Conservation (phyloP, 1,140 invertebrate genomes). For the Nasonia giraulti region DNA sequence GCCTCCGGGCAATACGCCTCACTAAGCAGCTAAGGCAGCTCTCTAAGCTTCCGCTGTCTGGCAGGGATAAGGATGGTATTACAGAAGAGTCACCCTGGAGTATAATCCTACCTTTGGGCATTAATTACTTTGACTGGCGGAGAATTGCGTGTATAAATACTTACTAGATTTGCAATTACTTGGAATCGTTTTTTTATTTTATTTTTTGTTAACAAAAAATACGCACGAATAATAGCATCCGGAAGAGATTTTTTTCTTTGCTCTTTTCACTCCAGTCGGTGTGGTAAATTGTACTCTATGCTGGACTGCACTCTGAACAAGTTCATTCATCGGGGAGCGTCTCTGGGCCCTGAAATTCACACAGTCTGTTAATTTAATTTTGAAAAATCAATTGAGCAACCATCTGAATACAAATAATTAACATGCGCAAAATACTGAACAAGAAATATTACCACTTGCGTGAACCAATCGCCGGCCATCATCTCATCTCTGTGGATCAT, state of each 20-base stretch:
- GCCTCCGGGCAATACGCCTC: not conserved
- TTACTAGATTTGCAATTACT: not conserved
- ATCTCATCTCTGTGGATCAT: slow-evolving; percentile 36
- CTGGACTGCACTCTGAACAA: not conserved
- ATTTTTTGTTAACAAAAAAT: slow-evolving; percentile 8
- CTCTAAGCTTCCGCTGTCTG: not conserved
- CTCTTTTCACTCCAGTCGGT: not conserved
- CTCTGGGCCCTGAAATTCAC: slow-evolving; percentile 54
- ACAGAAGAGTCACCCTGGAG: slow-evolving; percentile 14
- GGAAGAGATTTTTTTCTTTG: not conserved
- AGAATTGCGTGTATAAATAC: not conserved
- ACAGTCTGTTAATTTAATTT: no score
- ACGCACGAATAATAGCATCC: not conserved
- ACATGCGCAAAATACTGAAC: not conserved
- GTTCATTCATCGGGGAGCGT: slow-evolving; percentile 52
- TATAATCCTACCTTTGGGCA: not conserved
- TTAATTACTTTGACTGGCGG: not conserved
- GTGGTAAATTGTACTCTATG: not conserved
- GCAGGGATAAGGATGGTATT: slow-evolving; percentile 31
- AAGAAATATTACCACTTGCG: slow-evolving; percentile 43
- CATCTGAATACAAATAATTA: no score
- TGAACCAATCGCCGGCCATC: slow-evolving; percentile 41
- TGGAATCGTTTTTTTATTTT: not conserved
- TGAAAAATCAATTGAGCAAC: no score
- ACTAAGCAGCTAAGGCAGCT: slow-evolving; percentile 31